A percentile compares a stretch with the other conserved stretches of the same genome.
Evolutionary conservation across 2,113 vertebrate species (phyloP).

Genomic region (Heteronetta atricapilla): DNA sequence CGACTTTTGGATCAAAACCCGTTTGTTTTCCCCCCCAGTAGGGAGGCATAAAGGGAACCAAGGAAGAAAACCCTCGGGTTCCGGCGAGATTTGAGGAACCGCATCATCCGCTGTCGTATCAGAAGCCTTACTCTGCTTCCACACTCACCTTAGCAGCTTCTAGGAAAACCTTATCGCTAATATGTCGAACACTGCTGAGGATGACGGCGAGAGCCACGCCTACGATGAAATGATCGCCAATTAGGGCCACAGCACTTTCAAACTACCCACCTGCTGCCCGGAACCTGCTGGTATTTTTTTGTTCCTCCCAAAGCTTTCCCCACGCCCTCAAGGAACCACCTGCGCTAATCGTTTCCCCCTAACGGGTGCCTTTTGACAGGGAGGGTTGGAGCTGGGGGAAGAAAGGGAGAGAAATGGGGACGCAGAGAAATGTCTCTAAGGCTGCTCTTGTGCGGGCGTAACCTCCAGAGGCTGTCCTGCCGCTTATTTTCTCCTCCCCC

Average conservation of each 20-base stretch:
- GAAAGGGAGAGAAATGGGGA: not conserved
- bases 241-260: not conserved
- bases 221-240: constrained; percentile 32
- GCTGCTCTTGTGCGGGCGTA: accelerated
- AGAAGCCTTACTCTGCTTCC: not conserved
- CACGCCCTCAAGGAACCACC: accelerated
- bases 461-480: accelerated
- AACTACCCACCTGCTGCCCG: accelerated
- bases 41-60: not conserved
- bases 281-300: not conserved
- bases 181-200: constrained; percentile 92
- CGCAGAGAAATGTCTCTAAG: not conserved
- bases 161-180: constrained; percentile 93
- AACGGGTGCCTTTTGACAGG: not conserved
- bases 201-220: constrained; percentile 95
- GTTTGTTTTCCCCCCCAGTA: accelerated
- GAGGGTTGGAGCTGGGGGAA: not conserved
- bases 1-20: accelerated
- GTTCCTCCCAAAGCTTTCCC: accelerated
- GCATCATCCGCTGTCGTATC: accelerated
- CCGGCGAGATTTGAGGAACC: not conserved
- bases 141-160: constrained; percentile 93
- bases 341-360: not conserved
- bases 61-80: not conserved
- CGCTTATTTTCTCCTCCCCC: not conserved